Evolutionary conservation across 2,113 vertebrate genomes (phyloP), one percentile per base, ranked within the genome.

Genomic region (Callospermophilus lateralis): DNA sequence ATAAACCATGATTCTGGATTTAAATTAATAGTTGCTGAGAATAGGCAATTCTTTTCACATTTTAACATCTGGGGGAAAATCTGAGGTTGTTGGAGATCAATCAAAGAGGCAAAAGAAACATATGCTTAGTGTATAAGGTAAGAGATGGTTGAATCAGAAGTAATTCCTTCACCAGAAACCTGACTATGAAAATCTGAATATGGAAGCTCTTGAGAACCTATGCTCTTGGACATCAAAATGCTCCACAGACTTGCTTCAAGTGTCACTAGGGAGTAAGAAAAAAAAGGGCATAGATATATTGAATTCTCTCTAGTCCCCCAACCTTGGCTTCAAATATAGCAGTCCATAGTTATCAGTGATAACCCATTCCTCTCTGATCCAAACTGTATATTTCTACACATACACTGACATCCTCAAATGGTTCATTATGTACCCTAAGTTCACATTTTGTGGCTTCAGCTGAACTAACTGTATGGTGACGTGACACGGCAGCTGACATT

Each of bases 31-130:
- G 51, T 45, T 68, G 6, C 5, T 74, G 9, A 32, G 7, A 55
- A 92, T 96, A 72, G 22, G 0, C 0, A 37, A 32, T 67, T 11
- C 26, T 90, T 42, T 86, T 78, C 39, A 89, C 0, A 77, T 48
- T 83, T 74, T 20, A 26, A 93, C n/a, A 92, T 94, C 85, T 92
- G 22, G 65, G 30, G 34, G 72, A 51, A 96, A 96, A 42, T 7
- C 34, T 34, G 20, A 53, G 7, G 6, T 51, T 58, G 24, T 67
- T 20, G 42, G 53, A 74, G 22, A 91, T 84, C 80, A 48, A 67
- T 48, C 4, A 53, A 19, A 53, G 53, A 83, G 45, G 30, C 22
- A 90, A 24, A 70, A 90, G 22, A 70, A 30, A 2, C 55, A 24
- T 28, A 30, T 34, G 22, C 26, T 61, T 83, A 42, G 6, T 26